Percentiles rank a stretch among this genome's conserved stretches.
Evolutionary conservation across 37 sponge, comb jelly and placozoan genomes (phyloP).

Genomic region (Hormiphora californensis): DNA sequence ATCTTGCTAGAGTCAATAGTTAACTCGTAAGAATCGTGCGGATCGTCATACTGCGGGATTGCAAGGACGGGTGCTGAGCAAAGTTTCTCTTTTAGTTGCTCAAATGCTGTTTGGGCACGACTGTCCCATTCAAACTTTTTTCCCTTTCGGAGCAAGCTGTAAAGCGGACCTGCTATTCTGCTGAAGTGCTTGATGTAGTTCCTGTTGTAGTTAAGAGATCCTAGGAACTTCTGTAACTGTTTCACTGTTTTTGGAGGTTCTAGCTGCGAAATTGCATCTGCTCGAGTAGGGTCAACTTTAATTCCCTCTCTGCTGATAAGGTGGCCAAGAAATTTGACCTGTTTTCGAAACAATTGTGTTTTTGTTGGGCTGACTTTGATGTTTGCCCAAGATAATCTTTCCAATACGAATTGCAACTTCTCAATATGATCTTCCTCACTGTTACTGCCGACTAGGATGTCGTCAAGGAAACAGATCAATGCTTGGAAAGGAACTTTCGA

Average conservation of each 20-base stretch:
- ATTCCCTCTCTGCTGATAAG: background rate
- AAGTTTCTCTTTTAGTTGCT: background rate
- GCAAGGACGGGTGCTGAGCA: conserved; percentile 16
- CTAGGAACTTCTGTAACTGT: conserved; percentile 20
- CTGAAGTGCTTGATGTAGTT: background rate
- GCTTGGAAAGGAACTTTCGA: background rate
- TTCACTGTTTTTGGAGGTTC: conserved; percentile 14
- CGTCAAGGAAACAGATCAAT: conserved; percentile 3
- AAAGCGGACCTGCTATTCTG: background rate
- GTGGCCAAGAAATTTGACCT: background rate
- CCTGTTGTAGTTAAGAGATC: conserved; percentile 16
- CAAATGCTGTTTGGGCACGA: background rate
- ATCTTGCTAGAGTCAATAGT: background rate
- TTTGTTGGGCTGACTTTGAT: background rate
- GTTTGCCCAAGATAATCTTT: conserved; percentile 35
- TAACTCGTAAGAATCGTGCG: background rate
- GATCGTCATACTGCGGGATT: background rate
- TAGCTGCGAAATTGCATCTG: conserved; percentile 5
- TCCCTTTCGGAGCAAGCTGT: background rate
- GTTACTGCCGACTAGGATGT: background rate
- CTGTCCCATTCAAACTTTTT: conserved; percentile 7
- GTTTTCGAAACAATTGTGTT: background rate
- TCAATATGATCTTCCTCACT: conserved; percentile 23
- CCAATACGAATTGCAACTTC: background rate
- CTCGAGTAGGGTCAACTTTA: background rate